Conservation (phyloP, 92 coral and sea anemone species). For the Metridium senile region DNA sequence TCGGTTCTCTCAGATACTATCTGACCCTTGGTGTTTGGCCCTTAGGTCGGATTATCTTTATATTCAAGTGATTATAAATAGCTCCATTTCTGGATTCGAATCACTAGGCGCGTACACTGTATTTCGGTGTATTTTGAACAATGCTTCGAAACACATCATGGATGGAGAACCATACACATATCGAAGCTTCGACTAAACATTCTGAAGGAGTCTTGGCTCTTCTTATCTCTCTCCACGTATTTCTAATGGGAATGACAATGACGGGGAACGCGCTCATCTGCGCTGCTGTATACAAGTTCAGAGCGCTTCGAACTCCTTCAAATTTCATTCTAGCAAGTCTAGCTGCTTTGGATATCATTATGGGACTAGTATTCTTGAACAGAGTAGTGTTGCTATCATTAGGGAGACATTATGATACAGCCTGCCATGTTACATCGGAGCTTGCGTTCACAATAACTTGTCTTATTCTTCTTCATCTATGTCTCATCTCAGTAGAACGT, state of each 20-base stretch:
- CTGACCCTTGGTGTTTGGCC: conserved; percentile 13
- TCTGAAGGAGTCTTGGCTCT: conserved; percentile 27
- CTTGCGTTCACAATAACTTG: conserved; percentile 45
- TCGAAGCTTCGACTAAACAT: neutral
- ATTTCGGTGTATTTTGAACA: neutral
- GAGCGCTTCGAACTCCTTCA: conserved; percentile 50
- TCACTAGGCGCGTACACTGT: no score
- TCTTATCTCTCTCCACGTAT: conserved; percentile 31
- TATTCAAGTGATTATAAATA: conserved; percentile 11
- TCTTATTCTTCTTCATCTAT: conserved; percentile 50
- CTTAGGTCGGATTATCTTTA: conserved; percentile 14
- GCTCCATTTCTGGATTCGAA: neutral
- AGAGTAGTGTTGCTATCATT: conserved; percentile 34
- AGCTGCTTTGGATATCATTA: conserved; percentile 53
- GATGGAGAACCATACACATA: conserved; percentile 4
- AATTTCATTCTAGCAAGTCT: conserved; percentile 47
- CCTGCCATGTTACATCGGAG: conserved; percentile 61
- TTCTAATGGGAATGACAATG: conserved; percentile 36
- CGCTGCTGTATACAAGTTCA: conserved; percentile 42
- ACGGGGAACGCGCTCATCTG: conserved; percentile 53
- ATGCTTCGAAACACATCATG: conserved; percentile 5
- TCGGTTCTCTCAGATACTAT: neutral
- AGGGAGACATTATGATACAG: conserved; percentile 13
- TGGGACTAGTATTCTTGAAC: conserved; percentile 45
- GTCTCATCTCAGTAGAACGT: conserved; percentile 48